Conservation (phyloP, 2,888 invertebrate genomes). For the Charanyca ferruginea region DNA sequence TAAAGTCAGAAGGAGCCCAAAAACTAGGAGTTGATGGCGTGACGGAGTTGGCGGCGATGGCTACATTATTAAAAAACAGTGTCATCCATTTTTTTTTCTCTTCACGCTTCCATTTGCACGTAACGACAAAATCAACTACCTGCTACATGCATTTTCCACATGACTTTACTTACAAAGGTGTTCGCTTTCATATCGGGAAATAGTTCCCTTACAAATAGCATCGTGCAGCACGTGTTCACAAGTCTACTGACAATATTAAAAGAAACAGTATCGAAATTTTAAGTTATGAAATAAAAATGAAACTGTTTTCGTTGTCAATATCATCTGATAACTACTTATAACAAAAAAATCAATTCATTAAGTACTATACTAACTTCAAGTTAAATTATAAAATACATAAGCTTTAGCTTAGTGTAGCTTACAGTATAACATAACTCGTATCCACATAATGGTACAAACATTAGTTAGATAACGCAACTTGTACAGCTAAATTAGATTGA, state of each 20-base stretch:
- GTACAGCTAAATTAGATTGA: slow-evolving; percentile 1
- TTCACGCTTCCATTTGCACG: no score
- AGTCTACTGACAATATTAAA: background rate
- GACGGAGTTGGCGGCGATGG: no score
- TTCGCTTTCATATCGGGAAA: background rate
- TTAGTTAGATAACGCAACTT: slow-evolving; percentile 10
- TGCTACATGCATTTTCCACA: background rate
- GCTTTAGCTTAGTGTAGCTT: slow-evolving; percentile 2
- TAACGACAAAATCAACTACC: no score
- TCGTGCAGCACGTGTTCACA: background rate
- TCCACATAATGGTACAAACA: slow-evolving; percentile 15
- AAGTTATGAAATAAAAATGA: background rate
- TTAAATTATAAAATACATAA: background rate
- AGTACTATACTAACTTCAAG: no score
- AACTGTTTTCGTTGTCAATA: background rate
- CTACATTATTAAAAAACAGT: no score
- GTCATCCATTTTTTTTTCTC: no score
- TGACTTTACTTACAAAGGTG: background rate
- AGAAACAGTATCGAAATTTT: background rate
- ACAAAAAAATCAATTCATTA: no score
- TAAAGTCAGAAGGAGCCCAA: no score
- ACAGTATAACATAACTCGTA: slow-evolving; percentile 9
- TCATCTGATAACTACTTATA: background rate
- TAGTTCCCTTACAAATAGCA: background rate
- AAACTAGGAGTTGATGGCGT: no score